Conservation (phyloP, 2,797 vertebrate genomes). For the Crenichthys baileyi region DNA sequence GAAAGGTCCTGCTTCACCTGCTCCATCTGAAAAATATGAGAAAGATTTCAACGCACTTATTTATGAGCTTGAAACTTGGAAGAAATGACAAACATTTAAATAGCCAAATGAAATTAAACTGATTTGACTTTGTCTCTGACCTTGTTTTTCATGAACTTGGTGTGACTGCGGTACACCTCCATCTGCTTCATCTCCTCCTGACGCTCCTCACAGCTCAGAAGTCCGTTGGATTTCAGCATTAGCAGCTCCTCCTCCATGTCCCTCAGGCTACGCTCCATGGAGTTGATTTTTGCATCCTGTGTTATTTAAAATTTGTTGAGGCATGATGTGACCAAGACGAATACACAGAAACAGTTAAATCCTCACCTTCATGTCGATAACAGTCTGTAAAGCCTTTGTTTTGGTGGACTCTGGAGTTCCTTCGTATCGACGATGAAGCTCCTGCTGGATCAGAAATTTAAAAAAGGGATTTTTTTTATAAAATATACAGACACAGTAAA, state of each 20-base stretch:
- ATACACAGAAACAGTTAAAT: not conserved
- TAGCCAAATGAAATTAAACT: not conserved
- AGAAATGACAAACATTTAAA: not conserved
- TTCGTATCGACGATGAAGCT: conserved; percentile 96
- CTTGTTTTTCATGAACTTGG: conserved; percentile 99
- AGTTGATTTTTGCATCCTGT: conserved; percentile 96
- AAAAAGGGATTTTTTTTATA: not conserved
- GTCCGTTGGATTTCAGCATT: conserved; percentile 97
- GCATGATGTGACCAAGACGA: conserved; percentile 50
- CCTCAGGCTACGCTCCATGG: conserved; percentile 92
- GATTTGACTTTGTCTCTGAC: conserved; percentile 65
- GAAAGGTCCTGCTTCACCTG: conserved; percentile 98
- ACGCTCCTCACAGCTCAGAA: conserved; percentile 95
- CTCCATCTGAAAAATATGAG: conserved; percentile 74
- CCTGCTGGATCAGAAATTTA: conserved; percentile 74
- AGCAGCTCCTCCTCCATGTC: conserved; percentile 98
- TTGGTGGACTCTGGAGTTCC: conserved; percentile 96
- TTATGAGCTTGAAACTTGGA: not conserved
- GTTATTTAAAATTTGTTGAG: not conserved
- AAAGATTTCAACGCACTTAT: not conserved
- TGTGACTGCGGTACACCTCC: conserved; percentile 99
- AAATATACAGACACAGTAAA: not conserved
- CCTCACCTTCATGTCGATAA: conserved; percentile 98
- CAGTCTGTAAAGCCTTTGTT: conserved; percentile 98
- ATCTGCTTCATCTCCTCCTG: conserved; percentile 99